Evolutionary conservation across 2,113 vertebrate genomes (phyloP), one percentile per base, ranked within the genome.

Genomic region (Falco punctatus): DNA sequence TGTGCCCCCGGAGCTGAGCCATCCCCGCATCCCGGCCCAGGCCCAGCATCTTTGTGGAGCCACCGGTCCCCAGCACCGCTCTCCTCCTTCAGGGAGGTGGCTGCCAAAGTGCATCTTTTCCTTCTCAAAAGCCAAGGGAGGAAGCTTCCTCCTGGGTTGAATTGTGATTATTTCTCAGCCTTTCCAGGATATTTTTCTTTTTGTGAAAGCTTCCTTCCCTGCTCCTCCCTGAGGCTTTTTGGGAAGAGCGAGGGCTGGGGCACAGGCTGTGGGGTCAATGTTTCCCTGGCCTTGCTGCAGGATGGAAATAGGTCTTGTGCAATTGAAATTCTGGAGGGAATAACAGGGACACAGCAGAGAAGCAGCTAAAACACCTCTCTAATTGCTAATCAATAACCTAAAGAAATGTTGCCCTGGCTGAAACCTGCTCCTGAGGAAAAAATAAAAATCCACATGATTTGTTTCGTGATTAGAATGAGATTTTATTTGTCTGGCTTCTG

Each of bases 321-420:
- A 69, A 92, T 70, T 89, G 94, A 89, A 94, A 94, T 91, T 89
- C 94, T n/a, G 78, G 32, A 65, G 94, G 92, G 95, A 87, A 49
- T 58, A 61, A 42, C 13, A 77, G 86, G 70, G 78, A 79, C 81
- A 23, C 42, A 90, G 84, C 81, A 64, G 74, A 88, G 91, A 88
- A 83, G 86, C 89, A 91, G 92, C 96, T 94, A 8, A 97, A 95
- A 77, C 92, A 92, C 96, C 81, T 90, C 95, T 72, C 58, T 97
- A 95, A 96, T 96, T 94, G 92, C 91, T 95, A 95, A 96, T 97
- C 94, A 44, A 97, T 97, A 96, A 44, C 70, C 58, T 90, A 89
- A 91, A 96, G 94, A 94, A 96, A 95, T 55, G 81, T 93, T 91
- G 84, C 81, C 94, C 89, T 90, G 75, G 58, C 91, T 96, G 91